Conservation (phyloP, 1,140 invertebrate species). For the Bombus haemorrhoidalis region DNA sequence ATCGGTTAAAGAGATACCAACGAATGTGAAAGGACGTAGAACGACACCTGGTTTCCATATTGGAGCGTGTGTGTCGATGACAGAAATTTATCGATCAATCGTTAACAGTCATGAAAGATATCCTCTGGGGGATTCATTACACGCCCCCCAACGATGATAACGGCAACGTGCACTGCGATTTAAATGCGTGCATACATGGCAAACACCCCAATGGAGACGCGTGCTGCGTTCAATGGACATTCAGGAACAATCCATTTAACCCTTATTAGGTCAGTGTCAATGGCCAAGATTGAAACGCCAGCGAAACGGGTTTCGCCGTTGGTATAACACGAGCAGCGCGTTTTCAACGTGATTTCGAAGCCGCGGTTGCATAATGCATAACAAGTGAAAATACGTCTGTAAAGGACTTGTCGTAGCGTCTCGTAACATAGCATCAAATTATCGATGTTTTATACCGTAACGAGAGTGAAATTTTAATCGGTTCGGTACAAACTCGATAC, state of each 20-base stretch:
- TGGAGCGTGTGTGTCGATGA: not conserved
- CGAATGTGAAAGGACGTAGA: too few species aligned
- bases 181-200: conserved; percentile 49
- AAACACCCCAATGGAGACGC: conserved; percentile 51
- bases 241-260: conserved; percentile 60
- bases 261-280: conserved; percentile 67
- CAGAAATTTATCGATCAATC: conserved; percentile 46
- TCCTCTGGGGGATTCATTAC: conserved; percentile 21
- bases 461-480: not conserved
- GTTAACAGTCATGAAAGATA: conserved; percentile 38
- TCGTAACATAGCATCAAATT: not conserved
- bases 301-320: conserved; percentile 25
- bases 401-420: not conserved
- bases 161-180: conserved; percentile 30
- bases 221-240: conserved; percentile 48
- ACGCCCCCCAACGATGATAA: conserved; percentile 36
- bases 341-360: conserved; percentile 6
- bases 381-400: not conserved
- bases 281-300: conserved; percentile 47
- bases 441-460: not conserved
- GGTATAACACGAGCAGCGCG: not conserved
- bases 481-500: too few species aligned
- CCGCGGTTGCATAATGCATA: conserved; percentile 7
- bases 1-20: too few species aligned
- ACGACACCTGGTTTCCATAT: not conserved